These are phyloP conservation scores for Dreissena polymorpha DNA, from an alignment of 1,140 invertebrate species.

Conservation along the genomic window DNA sequence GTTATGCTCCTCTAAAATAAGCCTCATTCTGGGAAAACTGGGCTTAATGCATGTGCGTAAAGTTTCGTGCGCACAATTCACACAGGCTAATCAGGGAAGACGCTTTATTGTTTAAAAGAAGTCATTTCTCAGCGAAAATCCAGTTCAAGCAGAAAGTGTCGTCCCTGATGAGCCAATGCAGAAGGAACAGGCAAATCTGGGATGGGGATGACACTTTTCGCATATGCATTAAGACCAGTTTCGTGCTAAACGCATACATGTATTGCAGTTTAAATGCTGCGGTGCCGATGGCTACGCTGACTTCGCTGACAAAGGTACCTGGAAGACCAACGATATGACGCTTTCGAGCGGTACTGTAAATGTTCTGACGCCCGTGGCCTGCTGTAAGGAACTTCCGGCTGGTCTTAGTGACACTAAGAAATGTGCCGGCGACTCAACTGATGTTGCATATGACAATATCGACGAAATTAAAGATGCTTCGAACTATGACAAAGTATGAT, in stretches of 20 bases:
- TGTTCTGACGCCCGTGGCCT: conserved; percentile 7
- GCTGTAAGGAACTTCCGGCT: conserved; percentile 20
- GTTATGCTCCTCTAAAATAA: too few species aligned
- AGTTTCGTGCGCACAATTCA: not conserved
- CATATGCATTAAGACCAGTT: not conserved
- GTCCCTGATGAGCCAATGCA: too few species aligned
- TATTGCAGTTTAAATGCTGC: conserved; percentile 15
- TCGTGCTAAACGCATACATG: not conserved
- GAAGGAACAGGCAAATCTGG: too few species aligned
- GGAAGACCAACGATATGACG: not conserved
- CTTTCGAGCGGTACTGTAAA: not conserved
- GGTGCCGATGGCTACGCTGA: not conserved
- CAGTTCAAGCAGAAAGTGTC: too few species aligned
- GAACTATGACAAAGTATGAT: not conserved
- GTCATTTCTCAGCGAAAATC: not conserved
- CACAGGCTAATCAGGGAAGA: not conserved
- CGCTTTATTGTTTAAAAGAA: not conserved
- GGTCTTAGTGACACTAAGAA: too few species aligned
- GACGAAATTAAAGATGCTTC: not conserved
- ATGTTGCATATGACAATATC: not conserved
- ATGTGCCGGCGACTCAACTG: not conserved
- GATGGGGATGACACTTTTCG: too few species aligned
- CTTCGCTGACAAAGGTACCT: not conserved
- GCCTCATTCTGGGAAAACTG: too few species aligned
- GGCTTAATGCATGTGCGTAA: too few species aligned